phyloP scores from a whole-genome alignment of 2,888 invertebrate genomes.

The Caenorhabditis angaria region DNA sequence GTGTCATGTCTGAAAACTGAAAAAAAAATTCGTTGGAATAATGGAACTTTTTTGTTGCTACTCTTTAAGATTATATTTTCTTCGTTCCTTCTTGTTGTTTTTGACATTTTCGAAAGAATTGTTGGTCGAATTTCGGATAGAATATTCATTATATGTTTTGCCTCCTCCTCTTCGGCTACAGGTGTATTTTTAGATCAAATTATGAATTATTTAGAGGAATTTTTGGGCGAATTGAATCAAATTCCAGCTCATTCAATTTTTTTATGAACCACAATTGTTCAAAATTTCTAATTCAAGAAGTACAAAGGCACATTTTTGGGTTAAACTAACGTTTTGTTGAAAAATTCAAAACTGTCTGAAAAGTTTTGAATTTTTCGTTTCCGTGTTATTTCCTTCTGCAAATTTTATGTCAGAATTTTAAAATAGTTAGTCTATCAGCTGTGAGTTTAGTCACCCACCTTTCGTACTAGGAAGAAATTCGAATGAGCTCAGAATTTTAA shows the following conservation, averaged over 20 bases:
- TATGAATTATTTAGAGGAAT: not conserved
- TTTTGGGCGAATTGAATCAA: not conserved
- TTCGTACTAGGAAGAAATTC: not conserved
- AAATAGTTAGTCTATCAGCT: not conserved
- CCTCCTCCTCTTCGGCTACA: too few species aligned
- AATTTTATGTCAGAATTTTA: not conserved
- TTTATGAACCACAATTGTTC: not conserved
- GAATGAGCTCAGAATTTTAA: not conserved
- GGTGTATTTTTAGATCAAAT: not conserved
- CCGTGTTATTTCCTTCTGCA: not conserved
- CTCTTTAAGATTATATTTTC: not conserved
- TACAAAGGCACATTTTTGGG: not conserved
- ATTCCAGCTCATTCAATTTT: not conserved
- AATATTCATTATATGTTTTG: too few species aligned
- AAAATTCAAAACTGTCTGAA: not conserved
- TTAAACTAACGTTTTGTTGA: not conserved
- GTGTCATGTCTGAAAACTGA: not conserved
- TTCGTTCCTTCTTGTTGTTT: too few species aligned
- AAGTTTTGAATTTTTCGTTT: not conserved
- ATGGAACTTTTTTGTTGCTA: not conserved
- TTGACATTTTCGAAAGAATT: not conserved
- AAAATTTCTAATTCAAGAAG: not conserved
- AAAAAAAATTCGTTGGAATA: not conserved
- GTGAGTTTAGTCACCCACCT: not conserved
- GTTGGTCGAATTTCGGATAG: conserved; percentile 2